Base-by-base conservation (phyloP, 2,113 vertebrate genomes). In the Vulpes vulpes region DNA sequence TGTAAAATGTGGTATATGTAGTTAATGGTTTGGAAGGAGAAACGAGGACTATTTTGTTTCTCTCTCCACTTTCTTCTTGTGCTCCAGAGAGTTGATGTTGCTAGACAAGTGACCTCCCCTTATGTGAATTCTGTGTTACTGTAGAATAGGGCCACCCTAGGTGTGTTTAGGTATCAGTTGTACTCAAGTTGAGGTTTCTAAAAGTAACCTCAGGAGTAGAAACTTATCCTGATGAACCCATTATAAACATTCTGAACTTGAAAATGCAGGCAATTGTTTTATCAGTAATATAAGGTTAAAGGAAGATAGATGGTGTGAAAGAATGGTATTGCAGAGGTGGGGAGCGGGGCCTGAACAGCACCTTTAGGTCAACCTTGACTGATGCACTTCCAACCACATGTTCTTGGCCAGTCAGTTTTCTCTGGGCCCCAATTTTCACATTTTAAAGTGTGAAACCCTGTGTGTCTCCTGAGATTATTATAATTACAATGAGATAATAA, bases 141-240 rank as follows among this genome's bases (percentile, higher is more conserved):
- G 2, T 43, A 78, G 32, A n/a, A 2, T 19, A 65, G 67, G 35
- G 30, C 60, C 82, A 35, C 53, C 78, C 89, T 38, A 32, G 8
- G 9, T 11, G 25, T 32, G 17, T 84, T 67, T 74, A 78, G 51
- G 30, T 79, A 32, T 88, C 30, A 49, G 4, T 53, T 62, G 76
- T 81, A 20, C 73, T 74, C 19, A 87, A 30, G 43, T 6, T 43
- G 43, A 43, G 43, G 43, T 43, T 43, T 6, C 43, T 43, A 43
- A 43, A 43, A 43, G 53, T 92, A 71, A 67, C 22, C 38, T 80
- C 25, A 59, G 69, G 57, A 91, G 23, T 82, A 83, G 79, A 96
- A 53, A 35, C 3, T 55, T 91, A 73, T 23, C 38, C 65, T 67
- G 35, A 22, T 57, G 67, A 79, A 30, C 59, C n/a, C 23, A 11